Percentiles rank a stretch among this genome's conserved stretches.
These are phyloP conservation scores for Choristoneura fumiferana DNA, from an alignment of 1,140 invertebrate species.

Conservation along the genomic window DNA sequence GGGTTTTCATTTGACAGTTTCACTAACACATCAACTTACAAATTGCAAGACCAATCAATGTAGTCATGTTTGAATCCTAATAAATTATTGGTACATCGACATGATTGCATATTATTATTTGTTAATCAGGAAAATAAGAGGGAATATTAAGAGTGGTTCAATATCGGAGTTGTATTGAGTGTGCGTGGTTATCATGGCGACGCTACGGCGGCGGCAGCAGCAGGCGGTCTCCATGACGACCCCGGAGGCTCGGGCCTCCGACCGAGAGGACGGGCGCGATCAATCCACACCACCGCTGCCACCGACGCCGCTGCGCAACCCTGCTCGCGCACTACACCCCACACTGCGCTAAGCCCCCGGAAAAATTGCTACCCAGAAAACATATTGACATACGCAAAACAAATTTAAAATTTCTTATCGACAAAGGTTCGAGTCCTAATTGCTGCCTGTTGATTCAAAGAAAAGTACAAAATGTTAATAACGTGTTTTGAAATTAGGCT, in stretches of 20 bases:
- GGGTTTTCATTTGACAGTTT: too few species aligned
- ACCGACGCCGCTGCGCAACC: conserved; percentile 24
- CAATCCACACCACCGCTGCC: conserved; percentile 48
- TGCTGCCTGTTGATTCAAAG: background rate
- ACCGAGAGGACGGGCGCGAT: conserved; percentile 40
- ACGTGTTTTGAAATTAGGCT: too few species aligned
- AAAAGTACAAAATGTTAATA: too few species aligned
- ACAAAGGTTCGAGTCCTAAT: background rate
- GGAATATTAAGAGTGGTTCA: background rate
- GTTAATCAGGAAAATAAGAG: background rate
- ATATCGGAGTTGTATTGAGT: conserved; percentile 37
- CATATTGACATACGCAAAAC: background rate
- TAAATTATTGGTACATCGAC: background rate
- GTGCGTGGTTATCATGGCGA: conserved; percentile 49
- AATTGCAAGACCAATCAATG: too few species aligned
- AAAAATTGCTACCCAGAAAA: conserved; percentile 5
- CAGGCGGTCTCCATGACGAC: conserved; percentile 63
- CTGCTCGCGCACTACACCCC: conserved; percentile 19
- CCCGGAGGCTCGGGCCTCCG: conserved; percentile 40
- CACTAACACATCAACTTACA: too few species aligned
- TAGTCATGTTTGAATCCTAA: too few species aligned
- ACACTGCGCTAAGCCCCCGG: conserved; percentile 19
- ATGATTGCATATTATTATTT: conserved; percentile 6
- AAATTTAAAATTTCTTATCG: background rate
- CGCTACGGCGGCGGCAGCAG: conserved; percentile 50